Conservation (phyloP, 2,113 vertebrate genomes). For the Herpetotheres cachinnans region DNA sequence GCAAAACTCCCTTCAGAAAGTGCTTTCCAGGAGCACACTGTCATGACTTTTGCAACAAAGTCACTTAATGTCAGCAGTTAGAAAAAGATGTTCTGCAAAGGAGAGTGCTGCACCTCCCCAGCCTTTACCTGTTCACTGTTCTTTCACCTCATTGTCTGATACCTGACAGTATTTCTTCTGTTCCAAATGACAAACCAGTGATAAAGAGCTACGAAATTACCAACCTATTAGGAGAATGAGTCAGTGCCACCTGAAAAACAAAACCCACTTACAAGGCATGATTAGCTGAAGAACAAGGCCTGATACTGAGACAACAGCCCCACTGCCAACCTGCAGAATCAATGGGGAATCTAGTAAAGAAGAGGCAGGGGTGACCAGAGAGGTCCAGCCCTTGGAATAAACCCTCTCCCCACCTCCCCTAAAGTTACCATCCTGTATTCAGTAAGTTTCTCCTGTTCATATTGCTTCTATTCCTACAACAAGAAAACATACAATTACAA, state of each 20-base stretch:
- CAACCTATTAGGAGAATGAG: slow-evolving; percentile 39
- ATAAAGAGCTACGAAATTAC: slow-evolving; percentile 18
- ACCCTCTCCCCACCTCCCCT: background rate
- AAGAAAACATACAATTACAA: background rate
- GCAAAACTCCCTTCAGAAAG: background rate
- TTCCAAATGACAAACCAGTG: background rate
- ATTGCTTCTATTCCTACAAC: background rate
- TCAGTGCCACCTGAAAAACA: slow-evolving; percentile 41
- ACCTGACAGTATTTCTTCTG: background rate
- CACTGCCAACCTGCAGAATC: background rate
- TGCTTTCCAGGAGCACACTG: background rate
- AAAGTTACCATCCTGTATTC: background rate
- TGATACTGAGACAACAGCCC: background rate
- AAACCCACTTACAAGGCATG: slow-evolving; percentile 17
- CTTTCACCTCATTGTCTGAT: background rate
- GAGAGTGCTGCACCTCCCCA: background rate
- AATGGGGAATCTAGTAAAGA: background rate
- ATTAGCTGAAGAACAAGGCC: slow-evolving; percentile 22
- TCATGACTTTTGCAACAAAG: background rate
- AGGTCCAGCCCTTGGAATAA: background rate
- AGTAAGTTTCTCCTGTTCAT: background rate
- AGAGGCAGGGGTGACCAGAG: background rate
- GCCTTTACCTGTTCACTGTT: background rate
- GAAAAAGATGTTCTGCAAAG: background rate
- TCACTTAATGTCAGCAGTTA: background rate